These are phyloP conservation scores for Steatornis caripensis DNA, from an alignment of 2,113 vertebrate species.

Conservation along the genomic window DNA sequence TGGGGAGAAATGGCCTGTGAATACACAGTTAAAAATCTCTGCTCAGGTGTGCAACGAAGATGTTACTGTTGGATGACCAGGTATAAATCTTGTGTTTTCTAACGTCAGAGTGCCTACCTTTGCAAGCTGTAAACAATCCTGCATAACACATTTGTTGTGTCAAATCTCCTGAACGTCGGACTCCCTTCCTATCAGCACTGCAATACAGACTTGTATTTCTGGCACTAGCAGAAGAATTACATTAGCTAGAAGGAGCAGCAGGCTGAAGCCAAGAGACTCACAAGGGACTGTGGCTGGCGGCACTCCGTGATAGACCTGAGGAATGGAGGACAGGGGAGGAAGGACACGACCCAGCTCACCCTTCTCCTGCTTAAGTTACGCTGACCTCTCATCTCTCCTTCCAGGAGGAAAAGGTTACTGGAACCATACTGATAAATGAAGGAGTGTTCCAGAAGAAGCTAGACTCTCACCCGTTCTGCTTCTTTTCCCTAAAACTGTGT, in stretches of 20 bases:
- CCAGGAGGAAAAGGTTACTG: not conserved
- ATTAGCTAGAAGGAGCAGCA: not conserved
- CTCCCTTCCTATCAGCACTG: not conserved
- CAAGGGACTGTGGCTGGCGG: not conserved
- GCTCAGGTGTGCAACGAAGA: not conserved
- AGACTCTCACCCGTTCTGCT: not conserved
- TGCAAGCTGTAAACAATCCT: not conserved
- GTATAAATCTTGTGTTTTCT: not conserved
- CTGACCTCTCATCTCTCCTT: not conserved
- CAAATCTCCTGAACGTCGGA: not conserved
- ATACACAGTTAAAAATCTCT: not conserved
- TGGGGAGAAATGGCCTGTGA: not conserved
- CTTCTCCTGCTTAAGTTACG: not conserved
- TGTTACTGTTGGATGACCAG: not conserved
- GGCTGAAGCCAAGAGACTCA: not conserved
- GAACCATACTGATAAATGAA: not conserved
- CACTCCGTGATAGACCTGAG: not conserved
- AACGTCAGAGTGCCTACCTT: not conserved
- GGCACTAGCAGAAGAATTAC: not conserved
- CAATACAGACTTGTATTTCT: not conserved
- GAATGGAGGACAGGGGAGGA: fast-evolving
- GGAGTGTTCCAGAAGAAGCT: not conserved
- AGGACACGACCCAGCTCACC: not conserved
- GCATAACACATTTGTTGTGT: not conserved
- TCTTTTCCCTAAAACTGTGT: not conserved